Conservation (phyloP, 2,888 invertebrate genomes). For the Zelleria hepariella region DNA sequence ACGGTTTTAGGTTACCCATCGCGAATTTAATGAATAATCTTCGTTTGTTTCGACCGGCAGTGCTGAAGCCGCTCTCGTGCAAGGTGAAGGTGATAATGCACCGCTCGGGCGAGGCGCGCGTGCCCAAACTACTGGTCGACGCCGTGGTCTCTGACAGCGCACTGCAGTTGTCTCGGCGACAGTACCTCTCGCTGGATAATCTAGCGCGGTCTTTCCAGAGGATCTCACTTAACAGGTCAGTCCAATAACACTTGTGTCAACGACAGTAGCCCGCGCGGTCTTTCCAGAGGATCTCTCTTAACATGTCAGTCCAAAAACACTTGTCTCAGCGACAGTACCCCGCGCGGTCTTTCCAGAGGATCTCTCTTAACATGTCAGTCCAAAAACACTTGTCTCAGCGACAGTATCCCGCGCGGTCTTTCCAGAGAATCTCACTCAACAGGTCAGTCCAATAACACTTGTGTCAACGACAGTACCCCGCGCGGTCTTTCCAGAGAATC, state of each 20-base stretch:
- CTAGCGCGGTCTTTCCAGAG: constrained; percentile 72
- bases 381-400: neutral
- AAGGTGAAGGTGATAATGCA: constrained; percentile 84
- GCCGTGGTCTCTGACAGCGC: constrained; percentile 82
- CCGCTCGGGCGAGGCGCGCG: constrained; percentile 73
- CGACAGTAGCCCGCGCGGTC: constrained; percentile 27
- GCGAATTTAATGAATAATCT: too few species aligned
- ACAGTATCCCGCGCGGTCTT: constrained; percentile 31
- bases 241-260: neutral
- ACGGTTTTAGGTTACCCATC: too few species aligned
- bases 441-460: constrained; percentile 1
- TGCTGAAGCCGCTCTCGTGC: constrained; percentile 82
- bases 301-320: constrained; percentile 23
- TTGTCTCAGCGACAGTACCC: neutral
- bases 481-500: constrained; percentile 72
- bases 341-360: constrained; percentile 68
- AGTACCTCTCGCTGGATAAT: constrained; percentile 76
- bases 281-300: constrained; percentile 76
- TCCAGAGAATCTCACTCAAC: constrained; percentile 77
- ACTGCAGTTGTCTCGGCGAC: constrained; percentile 78
- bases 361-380: constrained; percentile 66
- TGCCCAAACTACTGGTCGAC: constrained; percentile 76
- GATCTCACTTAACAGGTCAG: constrained; percentile 70
- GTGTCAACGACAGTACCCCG: neutral
- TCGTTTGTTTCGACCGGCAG: constrained; percentile 55